A percentile compares a stretch with the other conserved stretches of the same genome.
phyloP scores from a whole-genome alignment of 2,797 vertebrate genomes.

The Orestias chungarensis region DNA sequence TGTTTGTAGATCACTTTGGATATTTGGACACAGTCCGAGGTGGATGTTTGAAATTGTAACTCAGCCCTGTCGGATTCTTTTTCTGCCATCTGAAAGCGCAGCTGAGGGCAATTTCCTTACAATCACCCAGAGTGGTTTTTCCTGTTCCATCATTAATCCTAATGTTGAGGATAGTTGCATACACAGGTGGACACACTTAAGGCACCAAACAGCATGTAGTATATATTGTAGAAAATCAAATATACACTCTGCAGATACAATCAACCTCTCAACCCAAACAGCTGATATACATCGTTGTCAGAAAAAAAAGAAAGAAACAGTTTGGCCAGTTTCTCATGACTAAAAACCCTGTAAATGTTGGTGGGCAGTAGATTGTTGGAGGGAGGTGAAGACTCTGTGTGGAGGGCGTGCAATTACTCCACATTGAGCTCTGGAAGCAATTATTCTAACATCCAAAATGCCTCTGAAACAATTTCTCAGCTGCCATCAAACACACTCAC shows the following conservation, averaged over 20 bases:
- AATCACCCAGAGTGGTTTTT: conserved; percentile 56
- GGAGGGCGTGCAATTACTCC: conserved; percentile 72
- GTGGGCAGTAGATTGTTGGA: conserved; percentile 64
- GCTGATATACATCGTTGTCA: conserved; percentile 32
- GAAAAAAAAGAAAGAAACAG: conserved; percentile 48
- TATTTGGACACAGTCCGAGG: conserved; percentile 43
- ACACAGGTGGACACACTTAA: conserved; percentile 35
- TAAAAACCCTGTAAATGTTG: conserved; percentile 42
- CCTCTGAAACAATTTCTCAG: conserved; percentile 66
- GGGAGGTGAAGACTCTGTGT: conserved; percentile 53
- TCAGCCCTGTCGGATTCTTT: conserved; percentile 35
- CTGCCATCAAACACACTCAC: conserved; percentile 46
- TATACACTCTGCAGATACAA: conserved; percentile 19
- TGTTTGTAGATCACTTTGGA: conserved; percentile 33
- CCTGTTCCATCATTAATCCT: conserved; percentile 48
- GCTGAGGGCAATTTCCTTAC: conserved; percentile 72
- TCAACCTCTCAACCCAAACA: conserved; percentile 44
- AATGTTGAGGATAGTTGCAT: conserved; percentile 34
- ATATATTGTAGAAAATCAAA: conserved; percentile 19
- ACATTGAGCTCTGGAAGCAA: conserved; percentile 79
- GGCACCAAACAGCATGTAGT: conserved; percentile 2
- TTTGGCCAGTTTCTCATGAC: conserved; percentile 46
- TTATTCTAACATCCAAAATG: conserved; percentile 71
- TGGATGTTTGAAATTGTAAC: no score
- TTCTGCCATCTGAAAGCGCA: conserved; percentile 48